Base-by-base conservation (phyloP, 2,888 invertebrate species). In the Nipponacmea schrenckii region DNA sequence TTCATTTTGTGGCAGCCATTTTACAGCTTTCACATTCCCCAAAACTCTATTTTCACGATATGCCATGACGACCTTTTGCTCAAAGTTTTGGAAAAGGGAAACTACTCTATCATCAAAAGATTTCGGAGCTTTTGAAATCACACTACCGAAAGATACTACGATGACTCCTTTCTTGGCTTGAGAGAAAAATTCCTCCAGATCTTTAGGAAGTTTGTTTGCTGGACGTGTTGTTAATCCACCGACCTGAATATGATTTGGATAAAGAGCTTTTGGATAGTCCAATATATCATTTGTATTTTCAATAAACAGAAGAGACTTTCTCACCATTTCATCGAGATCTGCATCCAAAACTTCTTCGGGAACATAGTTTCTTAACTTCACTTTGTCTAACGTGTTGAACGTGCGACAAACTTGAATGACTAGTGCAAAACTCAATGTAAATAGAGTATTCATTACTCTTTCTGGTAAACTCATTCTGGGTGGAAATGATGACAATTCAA, bases 1-100 rank as follows among this genome's bases (percentile, higher is more conserved):
- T 62, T 81, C 82, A 66, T 81, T 79, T 62, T 80, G 79, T 0
- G 81, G 81, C 20, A 81, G 44, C 82, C 82, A 82, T 45, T 71
- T 69, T 20, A 72, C 65, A 0, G 74, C 69, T 14, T 70, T 66
- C 14, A 81, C 76, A 67, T 79, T 79, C 0, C 39, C 68, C 0
- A 68, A 50, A 14, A 71, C 68, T 24, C 64, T 71, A 17, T 74
- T 67, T 24, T 69, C 27, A 31, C 71, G 72, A 5, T 71, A 68
- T 50, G 73, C 75, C 67, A 71, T 73, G 1, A 79, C 26, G 10
- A 75, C 67, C 24, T 70, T 68, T 14, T 75, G 39, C 17, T 72
- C 67, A 7, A 77, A 62, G 15, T 68, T 24, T n/a, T 24, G 17
- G 12, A 77, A 68, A 4, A 56, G 62, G 3, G 50, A n/a, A 66